These are phyloP conservation scores for Rousettus leschenaultii DNA, from an alignment of 2,113 vertebrate species.

Conservation along the genomic window DNA sequence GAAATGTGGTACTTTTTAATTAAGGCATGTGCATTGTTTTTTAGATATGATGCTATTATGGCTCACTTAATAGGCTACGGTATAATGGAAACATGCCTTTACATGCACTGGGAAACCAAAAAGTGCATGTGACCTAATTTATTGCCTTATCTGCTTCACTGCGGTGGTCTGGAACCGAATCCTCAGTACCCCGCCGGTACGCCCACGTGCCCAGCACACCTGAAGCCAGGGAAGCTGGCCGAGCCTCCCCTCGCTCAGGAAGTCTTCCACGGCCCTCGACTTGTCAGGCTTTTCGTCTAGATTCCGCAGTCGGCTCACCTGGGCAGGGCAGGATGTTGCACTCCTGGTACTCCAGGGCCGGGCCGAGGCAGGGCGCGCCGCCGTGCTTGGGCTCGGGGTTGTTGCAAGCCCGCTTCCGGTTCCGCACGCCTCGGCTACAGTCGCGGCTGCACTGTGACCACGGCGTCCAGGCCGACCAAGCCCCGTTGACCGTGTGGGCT, in stretches of 20 bases:
- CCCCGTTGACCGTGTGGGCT: constrained; percentile 91
- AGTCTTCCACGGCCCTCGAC: neutral
- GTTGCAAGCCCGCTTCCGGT: constrained; percentile 92
- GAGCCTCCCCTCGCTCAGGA: neutral
- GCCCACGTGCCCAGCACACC: no score
- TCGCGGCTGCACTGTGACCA: constrained; percentile 98
- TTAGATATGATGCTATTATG: neutral
- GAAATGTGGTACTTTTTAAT: neutral
- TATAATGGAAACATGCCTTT: neutral
- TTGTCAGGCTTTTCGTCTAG: neutral
- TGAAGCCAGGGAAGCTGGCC: neutral
- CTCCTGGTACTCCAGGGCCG: constrained; percentile 94
- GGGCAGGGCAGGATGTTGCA: constrained; percentile 97
- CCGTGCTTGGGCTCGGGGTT: constrained; percentile 94
- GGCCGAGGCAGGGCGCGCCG: constrained; percentile 91
- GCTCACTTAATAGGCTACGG: neutral
- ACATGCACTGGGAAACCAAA: neutral
- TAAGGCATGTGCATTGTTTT: neutral
- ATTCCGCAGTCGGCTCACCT: constrained; percentile 79
- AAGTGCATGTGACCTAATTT: neutral
- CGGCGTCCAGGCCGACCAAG: constrained; percentile 93
- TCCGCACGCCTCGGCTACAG: constrained; percentile 94
- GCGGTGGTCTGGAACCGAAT: neutral
- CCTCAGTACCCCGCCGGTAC: neutral
- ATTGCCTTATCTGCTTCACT: neutral